These are phyloP conservation scores for Ganaspis sp. DNA, from an alignment of 1,140 invertebrate genomes.

Conservation along the genomic window DNA sequence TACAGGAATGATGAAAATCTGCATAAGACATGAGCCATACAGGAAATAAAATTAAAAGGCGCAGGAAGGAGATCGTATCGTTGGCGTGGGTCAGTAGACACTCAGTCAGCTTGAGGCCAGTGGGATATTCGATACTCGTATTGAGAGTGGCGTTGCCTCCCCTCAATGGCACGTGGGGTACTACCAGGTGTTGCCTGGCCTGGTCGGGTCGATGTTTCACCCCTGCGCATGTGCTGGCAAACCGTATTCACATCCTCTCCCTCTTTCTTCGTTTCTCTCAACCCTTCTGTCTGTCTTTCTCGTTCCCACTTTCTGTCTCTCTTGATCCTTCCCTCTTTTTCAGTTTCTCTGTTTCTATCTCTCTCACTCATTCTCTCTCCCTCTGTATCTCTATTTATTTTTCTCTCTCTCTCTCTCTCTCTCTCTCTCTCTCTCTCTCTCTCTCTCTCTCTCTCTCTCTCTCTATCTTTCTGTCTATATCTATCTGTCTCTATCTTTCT, in stretches of 20 bases:
- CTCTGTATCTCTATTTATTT: neutral
- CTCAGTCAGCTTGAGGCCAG: slow-evolving; percentile 50
- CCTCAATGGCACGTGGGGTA: slow-evolving; percentile 69
- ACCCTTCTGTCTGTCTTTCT: too few relatives aligned
- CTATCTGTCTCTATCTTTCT: too few relatives aligned
- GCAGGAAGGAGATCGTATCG: slow-evolving; percentile 6
- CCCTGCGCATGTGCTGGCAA: slow-evolving; percentile 62
- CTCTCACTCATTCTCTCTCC: neutral
- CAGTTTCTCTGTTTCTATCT: slow-evolving; percentile 6
- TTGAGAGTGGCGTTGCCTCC: slow-evolving; percentile 61
- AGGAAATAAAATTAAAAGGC: slow-evolving; percentile 1
- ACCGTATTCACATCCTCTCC: slow-evolving; percentile 1
- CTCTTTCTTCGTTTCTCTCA: neutral
- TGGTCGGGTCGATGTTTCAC: slow-evolving; percentile 67
- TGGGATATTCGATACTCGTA: slow-evolving; percentile 67
- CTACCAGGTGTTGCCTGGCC: slow-evolving; percentile 73
- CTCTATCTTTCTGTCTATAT: too few relatives aligned
- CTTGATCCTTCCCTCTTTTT: neutral
- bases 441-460: too few relatives aligned
- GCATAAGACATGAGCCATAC: neutral
- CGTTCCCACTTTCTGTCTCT: neutral
- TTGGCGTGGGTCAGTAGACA: slow-evolving; percentile 63
- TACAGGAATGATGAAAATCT: slow-evolving; percentile 10
- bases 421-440: neutral
- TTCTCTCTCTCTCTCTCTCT: neutral